A percentile compares a stretch with the other conserved stretches of the same genome.
phyloP scores from a whole-genome alignment of 2,113 vertebrate genomes.

The Hydrochoerus hydrochaeris region DNA sequence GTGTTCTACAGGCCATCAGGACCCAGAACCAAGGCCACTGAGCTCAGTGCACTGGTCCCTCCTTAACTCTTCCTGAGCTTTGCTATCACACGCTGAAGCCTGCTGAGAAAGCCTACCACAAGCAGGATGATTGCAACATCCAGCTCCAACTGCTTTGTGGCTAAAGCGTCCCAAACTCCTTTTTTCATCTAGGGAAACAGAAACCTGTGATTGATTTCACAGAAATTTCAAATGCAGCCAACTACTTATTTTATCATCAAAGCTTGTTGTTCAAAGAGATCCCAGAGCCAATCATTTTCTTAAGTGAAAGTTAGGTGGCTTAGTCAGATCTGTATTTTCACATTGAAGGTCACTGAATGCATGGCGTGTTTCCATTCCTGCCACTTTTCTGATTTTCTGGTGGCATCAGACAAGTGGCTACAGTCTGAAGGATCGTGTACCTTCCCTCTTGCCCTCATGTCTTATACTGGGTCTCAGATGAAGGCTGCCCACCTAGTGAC shows the following conservation, averaged over 20 bases:
- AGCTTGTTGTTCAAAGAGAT: not conserved
- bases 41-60: not conserved
- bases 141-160: not conserved
- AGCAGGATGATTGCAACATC: not conserved
- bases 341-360: not conserved
- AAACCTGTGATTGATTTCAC: not conserved
- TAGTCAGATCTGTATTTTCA: not conserved
- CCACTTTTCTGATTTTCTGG: not conserved
- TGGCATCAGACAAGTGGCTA: not conserved
- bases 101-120: not conserved
- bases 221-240: not conserved
- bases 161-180: not conserved
- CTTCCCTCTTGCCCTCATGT: not conserved
- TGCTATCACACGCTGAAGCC: not conserved
- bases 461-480: not conserved
- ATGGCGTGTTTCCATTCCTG: not conserved
- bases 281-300: not conserved
- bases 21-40: not conserved
- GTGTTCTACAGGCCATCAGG: too few species aligned
- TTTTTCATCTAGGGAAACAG: not conserved
- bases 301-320: not conserved
- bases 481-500: not conserved
- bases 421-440: fast-evolving
- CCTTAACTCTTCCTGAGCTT: not conserved
- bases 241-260: too few species aligned